Base-by-base conservation (phyloP, 1,140 invertebrate genomes). In the Heliconius himera region DNA sequence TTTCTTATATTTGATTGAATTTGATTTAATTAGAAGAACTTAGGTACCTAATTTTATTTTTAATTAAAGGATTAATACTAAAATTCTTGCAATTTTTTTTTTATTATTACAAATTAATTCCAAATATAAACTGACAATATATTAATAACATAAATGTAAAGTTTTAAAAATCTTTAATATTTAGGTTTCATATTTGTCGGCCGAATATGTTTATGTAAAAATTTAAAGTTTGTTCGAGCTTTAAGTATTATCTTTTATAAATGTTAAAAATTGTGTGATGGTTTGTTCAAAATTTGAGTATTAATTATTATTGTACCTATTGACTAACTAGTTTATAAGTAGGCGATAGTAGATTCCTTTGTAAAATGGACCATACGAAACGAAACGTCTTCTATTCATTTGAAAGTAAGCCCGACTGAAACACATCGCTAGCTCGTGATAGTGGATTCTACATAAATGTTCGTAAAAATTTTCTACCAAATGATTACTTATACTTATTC, bases 151-250 rank as follows among this genome's bases (percentile, higher is more conserved):
- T 9, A 22, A 66, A 66, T 29, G 11, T 66, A 26, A 66, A 66
- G 8, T 56, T 66, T n/a, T 0, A 22, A 60, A 26, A 60, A 26
- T 60, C n/a, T 60, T 60, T 22, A 11, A 22, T 60, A 29, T 29
- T 66, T 66, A 9, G 13, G 26, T 66, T 26, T 29, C 11, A 3
- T 26, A 29, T 16, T 66, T 66, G 26, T 66, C 26, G 11, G 13
- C 54, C 54, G 54, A 22, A 56, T 56, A 16, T 29, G 16, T 66
- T 66, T 26, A 66, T 66, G 29, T 16, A 29, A 66, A 9, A 56
- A 36, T 38, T 72, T 54, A 78, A 78, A 77, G 79, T 77, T 81
- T 77, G 75, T 77, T 81, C 75, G 75, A 81, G 75, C 75, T 81
- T 74, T 81, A 81, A 74, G 79, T 70, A 66, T 16, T 16, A 66